Base-by-base conservation (phyloP, 2,888 invertebrate species). In the Synanthedon formicaeformis region DNA sequence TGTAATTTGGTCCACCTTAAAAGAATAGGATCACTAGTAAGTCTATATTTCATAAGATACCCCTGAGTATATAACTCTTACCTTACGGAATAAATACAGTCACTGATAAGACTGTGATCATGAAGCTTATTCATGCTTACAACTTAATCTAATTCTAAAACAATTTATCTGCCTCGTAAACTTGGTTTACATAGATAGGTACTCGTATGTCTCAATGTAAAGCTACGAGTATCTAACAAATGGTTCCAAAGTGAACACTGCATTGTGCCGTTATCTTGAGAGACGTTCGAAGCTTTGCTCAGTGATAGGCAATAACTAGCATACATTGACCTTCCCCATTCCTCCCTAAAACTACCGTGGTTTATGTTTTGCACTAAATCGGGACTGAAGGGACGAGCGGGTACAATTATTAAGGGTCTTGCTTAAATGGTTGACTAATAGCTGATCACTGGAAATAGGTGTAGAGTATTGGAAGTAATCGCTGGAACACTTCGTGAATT, bases 261-360 rank as follows among this genome's bases (percentile, higher is more conserved):
- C 78, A 78, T 82, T 78, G 79, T 80, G 69, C 66, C 70, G 74
- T 81, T 84, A 81, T 81, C 83, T 78, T 65, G 64, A 72, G 71
- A 73, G 76, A 61, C 67, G 65, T 60, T 54, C 57, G 56, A 58
- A 56, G 57, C 58, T 54, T 56, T 62, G 62, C 57, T 62, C 67
- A 65, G 59, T 62, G 71, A 67, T 71, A 64, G 62, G 60, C 56
- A 62, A 66, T 74, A 74, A 66, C 74, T 68, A 63, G 56, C 57
- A 65, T 71, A 76, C 77, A 68, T 68, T 72, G 79, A 78, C 70
- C 73, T 67, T 58, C 55, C 56, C 56, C 54, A 52, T 14, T 12
- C 8, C 14, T 63, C 59, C 54, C 52, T 40, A 54, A 53, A 49
- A 50, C 51, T 50, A 50, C 52, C 55, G 54, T 55, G 54, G 53